Percentiles rank a stretch among this genome's conserved stretches.
Evolutionary conservation across 53 echinoderm and acorn worm species (phyloP).

Genomic region (Zoroaster sp.): DNA sequence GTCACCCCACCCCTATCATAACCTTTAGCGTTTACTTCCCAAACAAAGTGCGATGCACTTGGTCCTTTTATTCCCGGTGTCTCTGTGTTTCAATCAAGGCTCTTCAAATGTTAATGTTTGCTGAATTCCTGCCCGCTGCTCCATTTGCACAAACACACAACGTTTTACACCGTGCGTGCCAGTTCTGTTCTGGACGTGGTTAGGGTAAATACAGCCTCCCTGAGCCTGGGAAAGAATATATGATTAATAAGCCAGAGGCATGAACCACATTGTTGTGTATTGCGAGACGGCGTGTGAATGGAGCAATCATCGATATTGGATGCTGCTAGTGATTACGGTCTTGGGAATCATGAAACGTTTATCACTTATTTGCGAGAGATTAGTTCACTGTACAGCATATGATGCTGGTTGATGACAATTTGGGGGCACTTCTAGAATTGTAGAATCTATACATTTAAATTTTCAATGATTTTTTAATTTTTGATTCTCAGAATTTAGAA

Average conservation of each 20-base stretch:
- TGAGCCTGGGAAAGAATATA: neutral
- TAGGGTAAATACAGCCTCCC: neutral
- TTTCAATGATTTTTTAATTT: neutral
- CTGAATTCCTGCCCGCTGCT: neutral
- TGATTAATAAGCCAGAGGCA: neutral
- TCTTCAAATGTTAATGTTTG: neutral
- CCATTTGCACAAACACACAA: neutral
- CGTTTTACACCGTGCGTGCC: neutral
- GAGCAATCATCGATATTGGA: neutral
- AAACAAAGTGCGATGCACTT: neutral
- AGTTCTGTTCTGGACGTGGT: neutral
- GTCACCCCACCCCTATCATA: neutral
- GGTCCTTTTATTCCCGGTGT: neutral
- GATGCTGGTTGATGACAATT: neutral
- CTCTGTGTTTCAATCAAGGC: neutral
- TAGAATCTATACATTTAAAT: no score
- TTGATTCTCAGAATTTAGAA: neutral
- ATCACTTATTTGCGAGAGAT: neutral
- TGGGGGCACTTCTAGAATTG: no score
- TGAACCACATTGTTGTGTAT: neutral
- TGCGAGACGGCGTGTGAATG: neutral
- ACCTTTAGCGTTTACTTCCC: neutral
- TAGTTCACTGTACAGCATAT: neutral
- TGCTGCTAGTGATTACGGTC: neutral
- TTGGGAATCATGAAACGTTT: neutral